Conservation (phyloP, 2,797 vertebrate species). For the Pterois miles region DNA sequence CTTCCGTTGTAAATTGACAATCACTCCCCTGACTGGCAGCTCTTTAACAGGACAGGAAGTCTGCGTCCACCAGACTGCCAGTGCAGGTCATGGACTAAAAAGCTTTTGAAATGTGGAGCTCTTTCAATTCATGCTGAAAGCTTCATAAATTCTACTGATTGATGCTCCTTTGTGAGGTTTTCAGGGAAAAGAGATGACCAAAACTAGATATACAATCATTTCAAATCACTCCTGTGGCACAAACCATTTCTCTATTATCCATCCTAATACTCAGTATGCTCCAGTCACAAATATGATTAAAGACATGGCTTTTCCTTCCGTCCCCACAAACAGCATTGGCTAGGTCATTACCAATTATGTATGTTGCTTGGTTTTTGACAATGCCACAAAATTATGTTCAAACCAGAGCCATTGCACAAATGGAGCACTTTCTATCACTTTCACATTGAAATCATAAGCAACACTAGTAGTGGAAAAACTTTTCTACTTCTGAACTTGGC, state of each 20-base stretch:
- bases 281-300: not conserved
- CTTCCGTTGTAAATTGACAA: slow-evolving; percentile 65
- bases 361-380: too few relatives aligned
- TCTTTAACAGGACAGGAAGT: slow-evolving; percentile 59
- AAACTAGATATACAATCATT: not conserved
- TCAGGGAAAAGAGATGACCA: not conserved
- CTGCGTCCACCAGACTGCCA: slow-evolving; percentile 7
- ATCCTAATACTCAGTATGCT: not conserved
- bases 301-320: too few relatives aligned
- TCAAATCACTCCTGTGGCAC: not conserved
- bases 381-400: not conserved
- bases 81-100: slow-evolving; percentile 18
- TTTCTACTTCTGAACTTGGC: not conserved
- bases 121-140: not conserved
- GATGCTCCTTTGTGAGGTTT: not conserved
- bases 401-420: not conserved
- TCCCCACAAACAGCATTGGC: too few relatives aligned
- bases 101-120: slow-evolving; percentile 34
- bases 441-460: too few relatives aligned
- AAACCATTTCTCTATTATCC: not conserved
- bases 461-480: not conserved
- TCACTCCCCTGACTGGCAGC: slow-evolving; percentile 51
- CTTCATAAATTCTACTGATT: not conserved
- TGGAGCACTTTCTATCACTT: not conserved
- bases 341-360: too few relatives aligned